Base-by-base conservation (phyloP, 2,888 invertebrate genomes). In the Anthophora plumipes region DNA sequence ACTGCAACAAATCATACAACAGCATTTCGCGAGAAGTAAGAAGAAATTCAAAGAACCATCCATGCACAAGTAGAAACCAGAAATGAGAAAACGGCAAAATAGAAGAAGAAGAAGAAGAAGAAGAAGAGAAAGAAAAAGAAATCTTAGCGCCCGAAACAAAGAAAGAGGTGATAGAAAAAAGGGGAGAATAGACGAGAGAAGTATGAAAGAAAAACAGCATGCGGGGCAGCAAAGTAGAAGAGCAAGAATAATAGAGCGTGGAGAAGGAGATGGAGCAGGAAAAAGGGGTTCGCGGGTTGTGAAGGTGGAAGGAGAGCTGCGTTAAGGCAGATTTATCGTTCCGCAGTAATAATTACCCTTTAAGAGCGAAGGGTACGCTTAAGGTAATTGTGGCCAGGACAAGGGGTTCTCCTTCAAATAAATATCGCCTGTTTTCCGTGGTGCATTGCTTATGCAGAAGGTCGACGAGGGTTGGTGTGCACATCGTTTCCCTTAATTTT, bases 311-410 rank as follows among this genome's bases (percentile, higher is more conserved):
- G n/a, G n/a, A n/a, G 59, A n/a, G 52, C 14, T n/a, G 37, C 52
- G 71, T 84, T 84, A 85, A 85, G 71, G 70, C 72, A 75, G 63
- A 85, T 84, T 85, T 85, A 85, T 84, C 77, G 82, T 54, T 68
- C 64, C 73, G 64, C 74, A 69, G 72, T 84, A 85, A 85, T 85
- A 85, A 85, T 85, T 82, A 82, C 64, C 84, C 63, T 78, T 75
- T 80, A 75, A 82, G 77, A 80, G 69, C 77, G 48, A 77, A 75
- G 68, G 78, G 78, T 85, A 85, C 83, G 72, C 69, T 83, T 67
- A 70, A 72, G 78, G 72, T 69, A 83, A 83, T 83, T 80, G 81
- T 69, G 75, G 73, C 67, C 70, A 50, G 55, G 77, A 70, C 70
- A 77, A 75, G 66, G 68, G 66, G 41, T 50, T 73, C 52, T 17